phyloP scores from a whole-genome alignment of 2,797 vertebrate genomes.

The Sebastes matsubarae region DNA sequence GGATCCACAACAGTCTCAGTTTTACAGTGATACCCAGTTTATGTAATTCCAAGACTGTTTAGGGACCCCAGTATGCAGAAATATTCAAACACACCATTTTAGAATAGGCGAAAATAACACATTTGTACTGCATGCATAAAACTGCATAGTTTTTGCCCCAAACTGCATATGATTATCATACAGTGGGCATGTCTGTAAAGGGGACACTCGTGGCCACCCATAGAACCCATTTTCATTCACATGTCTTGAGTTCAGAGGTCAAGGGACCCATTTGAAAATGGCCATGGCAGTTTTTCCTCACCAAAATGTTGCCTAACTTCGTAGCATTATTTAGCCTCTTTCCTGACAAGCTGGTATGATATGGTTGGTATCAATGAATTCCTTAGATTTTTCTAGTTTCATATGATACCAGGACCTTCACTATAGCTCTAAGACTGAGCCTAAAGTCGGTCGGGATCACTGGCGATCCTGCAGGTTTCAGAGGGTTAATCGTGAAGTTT shows the following conservation, averaged over 20 bases:
- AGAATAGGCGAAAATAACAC: no score
- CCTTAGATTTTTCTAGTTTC: no score
- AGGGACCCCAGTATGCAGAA: no score
- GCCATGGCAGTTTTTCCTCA: neutral
- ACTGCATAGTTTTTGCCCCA: no score
- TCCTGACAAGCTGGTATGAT: neutral
- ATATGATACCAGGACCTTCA: neutral
- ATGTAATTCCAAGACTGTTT: no score
- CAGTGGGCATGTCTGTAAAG: no score
- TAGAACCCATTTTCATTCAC: neutral
- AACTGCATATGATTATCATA: no score
- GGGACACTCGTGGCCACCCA: fast-evolving
- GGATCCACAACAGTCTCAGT: no score
- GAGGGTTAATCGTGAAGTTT: neutral
- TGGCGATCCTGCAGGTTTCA: neutral
- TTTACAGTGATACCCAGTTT: no score
- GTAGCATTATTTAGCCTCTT: neutral
- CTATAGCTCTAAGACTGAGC: neutral
- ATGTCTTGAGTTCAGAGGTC: neutral
- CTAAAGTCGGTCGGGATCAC: neutral
- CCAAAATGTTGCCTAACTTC: neutral
- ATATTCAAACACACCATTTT: no score
- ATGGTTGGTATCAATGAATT: no score
- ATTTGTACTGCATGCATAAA: no score
- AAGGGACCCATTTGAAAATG: neutral